Evolutionary conservation across 2,797 vertebrate species (phyloP).

Genomic region (Arnoldichthys spilopterus): DNA sequence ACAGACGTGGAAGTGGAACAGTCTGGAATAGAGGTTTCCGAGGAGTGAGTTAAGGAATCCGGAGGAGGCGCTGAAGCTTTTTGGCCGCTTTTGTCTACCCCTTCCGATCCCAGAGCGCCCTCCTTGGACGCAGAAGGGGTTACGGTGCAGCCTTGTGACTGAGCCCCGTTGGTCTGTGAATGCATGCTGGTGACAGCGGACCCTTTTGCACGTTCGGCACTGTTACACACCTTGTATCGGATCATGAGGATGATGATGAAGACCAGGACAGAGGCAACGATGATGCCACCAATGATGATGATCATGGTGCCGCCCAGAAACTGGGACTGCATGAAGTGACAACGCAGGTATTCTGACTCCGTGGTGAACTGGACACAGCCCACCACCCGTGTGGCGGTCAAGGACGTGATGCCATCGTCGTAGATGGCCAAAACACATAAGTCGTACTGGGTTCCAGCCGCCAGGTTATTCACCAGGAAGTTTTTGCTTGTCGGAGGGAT

Average conservation of each 20-base stretch:
- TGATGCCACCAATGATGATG: slow-evolving; percentile 98
- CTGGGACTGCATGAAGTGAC: slow-evolving; percentile 99
- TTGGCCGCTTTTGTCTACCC: slow-evolving; percentile 56
- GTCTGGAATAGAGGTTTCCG: slow-evolving; percentile 85
- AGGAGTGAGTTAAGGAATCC: slow-evolving; percentile 75
- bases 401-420: slow-evolving; percentile 92
- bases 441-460: slow-evolving; percentile 91
- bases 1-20: slow-evolving; percentile 85
- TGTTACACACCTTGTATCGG: slow-evolving; percentile 96
- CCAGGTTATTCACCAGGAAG: slow-evolving; percentile 97
- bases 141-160: slow-evolving; percentile 85
- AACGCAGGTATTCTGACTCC: slow-evolving; percentile 94
- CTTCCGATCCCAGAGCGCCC: slow-evolving; percentile 67
- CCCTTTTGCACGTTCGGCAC: slow-evolving; percentile 85
- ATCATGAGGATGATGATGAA: slow-evolving; percentile 99
- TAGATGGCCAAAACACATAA: slow-evolving; percentile 97
- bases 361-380: slow-evolving; percentile 97
- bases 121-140: slow-evolving; percentile 89
- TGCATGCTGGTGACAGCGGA: slow-evolving; percentile 91
- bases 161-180: slow-evolving; percentile 96
- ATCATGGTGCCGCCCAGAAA: slow-evolving; percentile 99
- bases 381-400: slow-evolving; percentile 94
- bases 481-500: slow-evolving; percentile 97
- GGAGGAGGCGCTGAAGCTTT: slow-evolving; percentile 65
- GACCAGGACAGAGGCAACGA: slow-evolving; percentile 95